phyloP scores from a whole-genome alignment of 2,888 invertebrate species.

The Acanthococcus lagerstroemiae region DNA sequence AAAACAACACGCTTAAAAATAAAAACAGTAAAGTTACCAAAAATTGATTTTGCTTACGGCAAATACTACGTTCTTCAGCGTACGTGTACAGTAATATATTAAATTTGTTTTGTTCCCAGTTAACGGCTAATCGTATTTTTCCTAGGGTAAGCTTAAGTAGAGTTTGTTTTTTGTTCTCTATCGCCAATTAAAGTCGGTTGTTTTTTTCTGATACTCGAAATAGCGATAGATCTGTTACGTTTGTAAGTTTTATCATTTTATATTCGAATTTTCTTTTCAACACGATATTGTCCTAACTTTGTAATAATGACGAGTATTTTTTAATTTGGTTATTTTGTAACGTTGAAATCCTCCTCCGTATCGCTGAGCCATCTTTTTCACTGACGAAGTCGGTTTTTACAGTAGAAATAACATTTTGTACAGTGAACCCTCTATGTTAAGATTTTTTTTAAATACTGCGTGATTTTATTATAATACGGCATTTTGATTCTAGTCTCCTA shows the following conservation, averaged over 20 bases:
- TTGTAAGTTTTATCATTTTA: background rate
- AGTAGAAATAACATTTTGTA: too few relatives aligned
- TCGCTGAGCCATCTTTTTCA: too few relatives aligned
- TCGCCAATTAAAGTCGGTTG: background rate
- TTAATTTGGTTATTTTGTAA: background rate
- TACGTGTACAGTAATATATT: too few relatives aligned
- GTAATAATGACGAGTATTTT: background rate
- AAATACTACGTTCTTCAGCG: too few relatives aligned
- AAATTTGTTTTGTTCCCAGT: too few relatives aligned
- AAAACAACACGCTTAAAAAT: background rate
- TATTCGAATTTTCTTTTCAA: background rate
- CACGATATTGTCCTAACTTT: background rate
- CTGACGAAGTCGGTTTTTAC: too few relatives aligned
- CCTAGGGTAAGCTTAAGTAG: background rate
- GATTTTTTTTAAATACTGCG: too few relatives aligned
- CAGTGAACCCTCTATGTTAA: too few relatives aligned
- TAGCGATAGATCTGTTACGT: too few relatives aligned
- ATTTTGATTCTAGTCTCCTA: slow-evolving; percentile 2
- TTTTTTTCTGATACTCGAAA: background rate
- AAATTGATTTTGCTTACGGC: background rate
- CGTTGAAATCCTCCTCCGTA: too few relatives aligned
- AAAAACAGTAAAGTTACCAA: background rate
- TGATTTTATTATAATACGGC: background rate
- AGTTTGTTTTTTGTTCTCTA: background rate
- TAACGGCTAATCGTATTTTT: background rate